Base-by-base conservation (phyloP, 2,797 vertebrate genomes). In the Alouatta caraya region DNA sequence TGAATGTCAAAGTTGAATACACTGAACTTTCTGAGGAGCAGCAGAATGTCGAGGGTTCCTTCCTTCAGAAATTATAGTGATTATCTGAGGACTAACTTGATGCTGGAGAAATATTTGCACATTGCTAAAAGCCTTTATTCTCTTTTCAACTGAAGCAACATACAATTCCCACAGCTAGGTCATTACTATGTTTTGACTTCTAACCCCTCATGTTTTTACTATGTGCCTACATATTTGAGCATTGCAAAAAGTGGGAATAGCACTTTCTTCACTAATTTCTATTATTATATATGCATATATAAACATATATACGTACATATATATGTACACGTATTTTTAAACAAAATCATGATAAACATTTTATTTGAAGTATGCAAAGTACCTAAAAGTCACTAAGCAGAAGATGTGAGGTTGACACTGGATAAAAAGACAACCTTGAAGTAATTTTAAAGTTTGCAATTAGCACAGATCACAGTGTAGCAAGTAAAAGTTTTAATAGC, bases 401-500 rank as follows among this genome's bases (percentile, higher is more conserved):
- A 98, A 95, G 88, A 87, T 91, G 89, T 96, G 96, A 98, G 88
- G 95, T 97, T 98, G 93, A 67, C 88, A 59, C 33, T 97, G 75
- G 96, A 90, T 98, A 46, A 96, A 97, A 97, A 94, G 55, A 82
- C 78, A 97, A 95, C 98, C 98, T 98, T 99, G 98, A 98, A 98
- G 97, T 98, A 98, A 98, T 98, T 98, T 97, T 98, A 7, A 98
- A 98, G 96, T 98, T 98, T 96, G 55, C 96, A 98, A 98, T 98
- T 98, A 98, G 93, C 94, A 5, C 46, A 97, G 98, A 98, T 98
- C 98, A 98, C 98, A 98, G 98, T 97, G 98, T 98, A 98, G 98
- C 97, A 98, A 98, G 97, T 97, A 98, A 98, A 98, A 98, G 97
- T 98, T 98, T 98, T 98, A 98, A 98, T 99, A 98, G 98, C 98